Percentiles rank a stretch among this genome's conserved stretches.
phyloP scores from a whole-genome alignment of 1,140 invertebrate genomes.

The Bathynomus jamesi region DNA sequence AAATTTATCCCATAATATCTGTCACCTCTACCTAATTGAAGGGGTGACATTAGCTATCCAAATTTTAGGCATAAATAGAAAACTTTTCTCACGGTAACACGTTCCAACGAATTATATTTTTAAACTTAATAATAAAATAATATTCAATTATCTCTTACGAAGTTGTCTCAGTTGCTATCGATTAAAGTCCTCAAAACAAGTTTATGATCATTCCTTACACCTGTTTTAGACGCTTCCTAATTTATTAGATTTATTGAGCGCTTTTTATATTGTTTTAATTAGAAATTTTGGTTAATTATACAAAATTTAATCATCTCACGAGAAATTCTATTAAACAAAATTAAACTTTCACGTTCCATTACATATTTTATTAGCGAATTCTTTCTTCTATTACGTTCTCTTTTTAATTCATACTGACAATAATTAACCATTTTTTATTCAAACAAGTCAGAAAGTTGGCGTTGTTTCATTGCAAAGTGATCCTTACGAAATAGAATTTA shows the following conservation, averaged over 20 bases:
- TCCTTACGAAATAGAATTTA: too few species aligned
- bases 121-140: too few species aligned
- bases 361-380: background rate
- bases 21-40: too few species aligned
- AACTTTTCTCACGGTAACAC: too few species aligned
- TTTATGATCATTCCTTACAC: background rate
- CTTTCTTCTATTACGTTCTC: background rate
- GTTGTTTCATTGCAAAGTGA: too few species aligned
- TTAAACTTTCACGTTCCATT: background rate
- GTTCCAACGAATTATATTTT: too few species aligned
- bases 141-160: too few species aligned
- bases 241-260: background rate
- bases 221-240: background rate
- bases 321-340: background rate
- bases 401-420: background rate
- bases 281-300: background rate
- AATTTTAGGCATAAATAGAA: too few species aligned
- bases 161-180: too few species aligned
- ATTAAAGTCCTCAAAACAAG: background rate
- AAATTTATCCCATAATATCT: too few species aligned
- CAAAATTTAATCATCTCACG: background rate
- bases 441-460: background rate
- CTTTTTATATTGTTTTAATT: slow-evolving; percentile 1
- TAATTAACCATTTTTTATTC: slow-evolving; percentile 2
- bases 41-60: too few species aligned